Conservation (phyloP, 2,797 vertebrate genomes). For the Chanos chanos region DNA sequence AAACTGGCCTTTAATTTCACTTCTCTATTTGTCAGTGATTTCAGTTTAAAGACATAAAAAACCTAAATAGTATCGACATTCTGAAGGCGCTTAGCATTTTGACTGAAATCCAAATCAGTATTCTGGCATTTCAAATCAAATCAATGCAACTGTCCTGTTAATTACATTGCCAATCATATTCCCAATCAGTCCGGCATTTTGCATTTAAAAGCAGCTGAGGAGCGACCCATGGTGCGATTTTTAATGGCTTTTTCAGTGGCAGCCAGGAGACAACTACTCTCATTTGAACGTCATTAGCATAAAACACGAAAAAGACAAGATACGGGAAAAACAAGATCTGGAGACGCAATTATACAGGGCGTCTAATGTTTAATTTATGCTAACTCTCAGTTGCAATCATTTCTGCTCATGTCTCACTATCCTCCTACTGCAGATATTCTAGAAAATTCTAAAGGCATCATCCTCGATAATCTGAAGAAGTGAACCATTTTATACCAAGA, state of each 20-base stretch:
- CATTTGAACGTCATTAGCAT: conserved; percentile 35
- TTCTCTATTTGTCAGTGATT: conserved; percentile 5
- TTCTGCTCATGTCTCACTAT: conserved; percentile 25
- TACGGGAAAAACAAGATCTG: conserved; percentile 31
- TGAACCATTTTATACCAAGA: conserved; percentile 52
- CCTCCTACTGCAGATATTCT: conserved; percentile 11
- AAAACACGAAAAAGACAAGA: conserved; percentile 35
- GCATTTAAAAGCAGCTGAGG: conserved; percentile 13
- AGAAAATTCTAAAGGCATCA: conserved; percentile 2
- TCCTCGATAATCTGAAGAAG: conserved; percentile 34
- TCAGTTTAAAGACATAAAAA: too few species aligned
- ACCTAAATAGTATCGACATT: neutral
- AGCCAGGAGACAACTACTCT: conserved; percentile 19
- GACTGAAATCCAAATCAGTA: conserved; percentile 26
- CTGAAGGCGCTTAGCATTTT: conserved; percentile 2
- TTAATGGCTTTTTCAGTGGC: conserved; percentile 36
- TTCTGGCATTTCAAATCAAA: conserved; percentile 34
- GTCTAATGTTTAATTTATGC: conserved; percentile 47
- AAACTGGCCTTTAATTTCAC: neutral
- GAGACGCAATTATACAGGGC: conserved; percentile 38
- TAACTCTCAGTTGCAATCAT: conserved; percentile 27
- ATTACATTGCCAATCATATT: conserved; percentile 40
- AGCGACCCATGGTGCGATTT: conserved; percentile 22
- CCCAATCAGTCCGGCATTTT: conserved; percentile 17
- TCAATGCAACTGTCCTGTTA: conserved; percentile 32